Evolutionary conservation across 2,113 vertebrate species (phyloP).

Genomic region (Rhea americana): DNA sequence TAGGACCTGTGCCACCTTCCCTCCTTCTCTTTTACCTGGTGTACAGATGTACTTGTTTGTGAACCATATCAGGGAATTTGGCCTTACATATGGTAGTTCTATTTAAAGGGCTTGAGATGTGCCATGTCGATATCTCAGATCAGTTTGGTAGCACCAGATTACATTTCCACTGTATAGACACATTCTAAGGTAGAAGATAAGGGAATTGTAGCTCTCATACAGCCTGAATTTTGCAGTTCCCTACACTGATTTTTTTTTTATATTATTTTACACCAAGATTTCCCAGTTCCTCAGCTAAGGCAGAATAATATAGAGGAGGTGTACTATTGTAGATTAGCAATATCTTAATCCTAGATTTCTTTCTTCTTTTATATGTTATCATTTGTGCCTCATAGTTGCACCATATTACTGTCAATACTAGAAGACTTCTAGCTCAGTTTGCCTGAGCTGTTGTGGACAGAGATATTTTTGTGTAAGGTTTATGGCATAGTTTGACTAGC

Average conservation of each 20-base stretch:
- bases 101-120: neutral
- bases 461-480: neutral
- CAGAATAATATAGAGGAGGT: fast-evolving
- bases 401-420: neutral
- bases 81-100: neutral
- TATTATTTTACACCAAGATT: neutral
- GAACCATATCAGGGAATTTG: neutral
- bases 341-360: neutral
- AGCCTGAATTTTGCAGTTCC: neutral
- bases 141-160: neutral
- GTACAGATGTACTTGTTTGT: neutral
- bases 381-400: neutral
- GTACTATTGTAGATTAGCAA: neutral
- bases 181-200: neutral
- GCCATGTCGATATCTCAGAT: neutral
- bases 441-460: neutral
- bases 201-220: neutral
- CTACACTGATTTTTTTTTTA: neutral
- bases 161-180: neutral
- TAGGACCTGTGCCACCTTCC: neutral
- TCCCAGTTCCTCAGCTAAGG: neutral
- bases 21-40: neutral
- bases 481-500: slow-evolving; percentile 23
- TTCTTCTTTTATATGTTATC: neutral
- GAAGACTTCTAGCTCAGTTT: neutral